phyloP scores from a whole-genome alignment of 2,113 vertebrate genomes.

The Tretioscincus oriximinensis region DNA sequence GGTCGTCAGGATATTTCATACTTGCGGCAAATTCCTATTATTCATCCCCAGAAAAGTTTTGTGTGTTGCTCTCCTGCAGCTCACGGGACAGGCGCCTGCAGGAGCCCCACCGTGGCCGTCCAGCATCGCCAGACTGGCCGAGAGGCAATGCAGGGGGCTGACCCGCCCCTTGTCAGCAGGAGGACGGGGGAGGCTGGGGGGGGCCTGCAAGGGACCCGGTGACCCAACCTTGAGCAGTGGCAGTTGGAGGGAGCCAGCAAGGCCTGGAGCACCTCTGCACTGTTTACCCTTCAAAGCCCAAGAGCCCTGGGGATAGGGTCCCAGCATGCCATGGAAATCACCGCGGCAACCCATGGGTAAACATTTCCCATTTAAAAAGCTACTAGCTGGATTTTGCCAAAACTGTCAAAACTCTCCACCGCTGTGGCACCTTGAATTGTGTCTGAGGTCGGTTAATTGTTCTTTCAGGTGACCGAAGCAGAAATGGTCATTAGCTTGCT shows the following conservation, averaged over 20 bases:
- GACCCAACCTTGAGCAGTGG: background rate
- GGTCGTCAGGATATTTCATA: constrained; percentile 77
- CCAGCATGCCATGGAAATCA: background rate
- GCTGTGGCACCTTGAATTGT: too few relatives aligned
- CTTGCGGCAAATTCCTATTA: constrained; percentile 50
- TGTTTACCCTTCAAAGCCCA: background rate
- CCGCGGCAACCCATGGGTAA: background rate
- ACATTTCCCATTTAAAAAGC: background rate
- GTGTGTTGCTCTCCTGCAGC: constrained; percentile 55
- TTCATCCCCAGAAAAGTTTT: constrained; percentile 47
- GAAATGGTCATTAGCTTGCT: too few relatives aligned
- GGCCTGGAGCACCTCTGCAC: background rate
- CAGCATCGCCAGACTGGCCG: background rate
- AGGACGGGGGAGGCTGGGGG: background rate
- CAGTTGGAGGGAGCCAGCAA: background rate
- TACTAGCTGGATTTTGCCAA: background rate
- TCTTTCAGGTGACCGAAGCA: too few relatives aligned
- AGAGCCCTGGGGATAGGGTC: background rate
- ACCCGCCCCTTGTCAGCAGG: constrained; percentile 63
- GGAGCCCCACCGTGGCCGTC: background rate
- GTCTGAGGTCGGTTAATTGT: too few relatives aligned
- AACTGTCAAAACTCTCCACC: too few relatives aligned
- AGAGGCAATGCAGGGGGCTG: background rate
- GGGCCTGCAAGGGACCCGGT: background rate
- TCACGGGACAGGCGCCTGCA: background rate